Percentiles rank a stretch among this genome's conserved stretches.
phyloP scores from a whole-genome alignment of 2,797 vertebrate genomes.

The Poeciliopsis gracilis region DNA sequence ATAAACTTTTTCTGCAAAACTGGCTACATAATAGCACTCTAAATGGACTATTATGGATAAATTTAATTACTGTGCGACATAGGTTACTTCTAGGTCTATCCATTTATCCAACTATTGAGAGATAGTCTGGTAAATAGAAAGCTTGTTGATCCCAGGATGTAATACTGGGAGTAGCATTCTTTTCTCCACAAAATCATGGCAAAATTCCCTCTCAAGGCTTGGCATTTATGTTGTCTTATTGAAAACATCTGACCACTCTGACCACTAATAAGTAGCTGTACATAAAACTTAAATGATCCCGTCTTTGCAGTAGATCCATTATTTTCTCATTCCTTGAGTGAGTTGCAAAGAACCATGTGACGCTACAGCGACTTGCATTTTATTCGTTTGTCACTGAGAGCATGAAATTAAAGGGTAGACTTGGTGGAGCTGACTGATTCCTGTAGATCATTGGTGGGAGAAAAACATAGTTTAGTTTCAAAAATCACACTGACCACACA shows the following conservation, averaged over 20 bases:
- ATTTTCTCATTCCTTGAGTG: slow-evolving; percentile 81
- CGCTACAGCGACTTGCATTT: slow-evolving; percentile 69
- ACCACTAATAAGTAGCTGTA: slow-evolving; percentile 84
- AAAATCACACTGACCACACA: slow-evolving; percentile 72
- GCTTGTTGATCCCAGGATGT: slow-evolving; percentile 46
- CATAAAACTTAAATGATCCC: slow-evolving; percentile 77
- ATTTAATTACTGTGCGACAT: slow-evolving; percentile 12
- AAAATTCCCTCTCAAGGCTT: slow-evolving; percentile 64
- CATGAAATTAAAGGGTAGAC: slow-evolving; percentile 77
- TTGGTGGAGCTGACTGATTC: slow-evolving; percentile 62
- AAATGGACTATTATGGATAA: slow-evolving; percentile 9
- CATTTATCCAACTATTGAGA: slow-evolving; percentile 2
- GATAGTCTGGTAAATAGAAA: slow-evolving; percentile 5
- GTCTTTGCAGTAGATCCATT: slow-evolving; percentile 79
- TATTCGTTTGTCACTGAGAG: slow-evolving; percentile 72
- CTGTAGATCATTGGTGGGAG: slow-evolving; percentile 52
- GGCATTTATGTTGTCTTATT: slow-evolving; percentile 78
- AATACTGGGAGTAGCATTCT: slow-evolving; percentile 67
- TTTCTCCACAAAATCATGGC: slow-evolving; percentile 76
- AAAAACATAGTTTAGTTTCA: slow-evolving; percentile 59
- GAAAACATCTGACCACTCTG: slow-evolving; percentile 82
- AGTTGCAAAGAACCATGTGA: slow-evolving; percentile 75
- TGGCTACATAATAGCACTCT: slow-evolving; percentile 14
- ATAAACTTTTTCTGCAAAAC: slow-evolving; percentile 28
- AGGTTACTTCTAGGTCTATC: background rate